Percentiles rank a stretch among this genome's conserved stretches.
Conservation (phyloP, 2,797 vertebrate genomes). For the Dicrostonyx torquatus region DNA sequence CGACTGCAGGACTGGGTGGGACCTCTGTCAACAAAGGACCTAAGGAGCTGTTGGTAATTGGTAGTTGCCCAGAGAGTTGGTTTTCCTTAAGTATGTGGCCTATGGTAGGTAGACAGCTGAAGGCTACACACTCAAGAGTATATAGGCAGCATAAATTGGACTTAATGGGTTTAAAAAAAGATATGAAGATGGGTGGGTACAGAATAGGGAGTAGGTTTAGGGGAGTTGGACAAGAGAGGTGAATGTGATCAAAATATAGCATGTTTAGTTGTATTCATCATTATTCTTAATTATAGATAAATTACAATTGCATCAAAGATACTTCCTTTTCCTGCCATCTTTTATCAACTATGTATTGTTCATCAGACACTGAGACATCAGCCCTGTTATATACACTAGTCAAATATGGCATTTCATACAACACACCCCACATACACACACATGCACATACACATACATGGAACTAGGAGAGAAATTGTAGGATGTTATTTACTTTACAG, state of each 20-base stretch:
- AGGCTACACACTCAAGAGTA: neutral
- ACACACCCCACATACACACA: neutral
- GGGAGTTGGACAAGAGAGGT: neutral
- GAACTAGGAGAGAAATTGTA: neutral
- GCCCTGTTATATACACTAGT: neutral
- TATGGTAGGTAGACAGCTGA: neutral
- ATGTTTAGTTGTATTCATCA: neutral
- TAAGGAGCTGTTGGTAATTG: no score
- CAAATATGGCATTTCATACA: neutral
- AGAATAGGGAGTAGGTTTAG: neutral
- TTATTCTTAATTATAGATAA: constrained; percentile 21
- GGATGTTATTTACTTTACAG: neutral
- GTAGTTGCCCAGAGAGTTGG: neutral
- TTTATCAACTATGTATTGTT: neutral
- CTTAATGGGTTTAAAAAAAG: neutral
- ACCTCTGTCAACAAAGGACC: no score
- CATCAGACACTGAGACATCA: neutral
- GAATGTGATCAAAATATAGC: neutral
- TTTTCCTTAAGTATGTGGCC: neutral
- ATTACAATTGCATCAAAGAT: neutral
- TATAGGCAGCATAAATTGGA: neutral
- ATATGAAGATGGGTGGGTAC: neutral
- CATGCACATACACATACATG: neutral
- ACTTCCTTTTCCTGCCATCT: neutral
- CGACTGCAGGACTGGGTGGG: accelerated